phyloP scores from a whole-genome alignment of 2,797 vertebrate species.

The Eulemur coronatus region DNA sequence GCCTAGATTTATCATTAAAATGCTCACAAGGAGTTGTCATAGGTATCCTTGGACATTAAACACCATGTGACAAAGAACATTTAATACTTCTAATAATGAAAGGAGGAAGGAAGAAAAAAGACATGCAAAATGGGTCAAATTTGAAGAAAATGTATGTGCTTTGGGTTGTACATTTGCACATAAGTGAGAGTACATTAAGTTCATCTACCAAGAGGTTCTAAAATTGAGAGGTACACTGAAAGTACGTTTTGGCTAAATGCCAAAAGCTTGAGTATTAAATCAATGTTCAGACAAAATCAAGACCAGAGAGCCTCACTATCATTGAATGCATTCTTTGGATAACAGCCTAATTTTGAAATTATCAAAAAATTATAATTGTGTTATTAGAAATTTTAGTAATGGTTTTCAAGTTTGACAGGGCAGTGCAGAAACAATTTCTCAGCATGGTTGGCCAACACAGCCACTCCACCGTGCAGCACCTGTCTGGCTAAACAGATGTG shows the following conservation, averaged over 20 bases:
- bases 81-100: not conserved
- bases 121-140: not conserved
- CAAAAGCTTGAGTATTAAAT: not conserved
- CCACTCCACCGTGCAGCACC: not conserved
- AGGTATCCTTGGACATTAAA: not conserved
- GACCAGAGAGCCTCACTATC: not conserved
- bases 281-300: not conserved
- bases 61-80: not conserved
- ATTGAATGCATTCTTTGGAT: not conserved
- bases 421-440: not conserved
- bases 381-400: not conserved
- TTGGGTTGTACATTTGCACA: not conserved
- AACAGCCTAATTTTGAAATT: not conserved
- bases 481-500: not conserved
- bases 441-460: fast-evolving
- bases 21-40: not conserved
- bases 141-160: not conserved
- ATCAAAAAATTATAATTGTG: not conserved
- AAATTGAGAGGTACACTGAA: not conserved
- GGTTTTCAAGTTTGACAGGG: not conserved
- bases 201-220: not conserved
- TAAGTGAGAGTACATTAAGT: not conserved
- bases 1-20: not conserved
- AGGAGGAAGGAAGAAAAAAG: not conserved
- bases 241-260: not conserved